Conservation (phyloP, 2,888 invertebrate species). For the Cheilosia grossa region DNA sequence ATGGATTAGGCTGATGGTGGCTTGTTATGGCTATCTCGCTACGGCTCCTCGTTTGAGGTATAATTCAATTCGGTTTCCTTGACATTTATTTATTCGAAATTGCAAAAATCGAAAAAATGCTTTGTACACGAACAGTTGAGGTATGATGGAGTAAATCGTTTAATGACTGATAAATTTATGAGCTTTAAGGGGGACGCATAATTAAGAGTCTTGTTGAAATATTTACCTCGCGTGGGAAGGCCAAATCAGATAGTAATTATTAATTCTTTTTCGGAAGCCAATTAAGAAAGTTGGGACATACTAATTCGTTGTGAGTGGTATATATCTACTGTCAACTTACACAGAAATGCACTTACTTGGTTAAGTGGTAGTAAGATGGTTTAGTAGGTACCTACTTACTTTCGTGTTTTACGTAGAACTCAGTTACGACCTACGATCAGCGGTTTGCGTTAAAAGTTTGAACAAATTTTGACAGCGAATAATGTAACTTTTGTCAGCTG, state of each 20-base stretch:
- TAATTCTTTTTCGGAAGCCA: not conserved
- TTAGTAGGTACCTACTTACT: too few relatives aligned
- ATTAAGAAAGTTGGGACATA: not conserved
- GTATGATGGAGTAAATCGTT: conserved; percentile 39
- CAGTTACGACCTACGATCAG: too few relatives aligned
- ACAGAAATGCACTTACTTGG: not conserved
- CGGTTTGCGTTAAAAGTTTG: too few relatives aligned
- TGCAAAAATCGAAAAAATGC: conserved; percentile 41
- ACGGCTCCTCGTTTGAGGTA: conserved; percentile 16
- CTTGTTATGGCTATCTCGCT: not conserved
- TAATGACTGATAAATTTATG: conserved; percentile 40
- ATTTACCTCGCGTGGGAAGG: conserved; percentile 11
- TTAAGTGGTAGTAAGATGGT: not conserved
- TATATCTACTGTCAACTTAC: not conserved
- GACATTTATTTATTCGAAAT: conserved; percentile 63
- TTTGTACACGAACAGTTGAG: conserved; percentile 23
- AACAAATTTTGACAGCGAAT: too few relatives aligned
- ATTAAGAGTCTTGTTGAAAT: conserved; percentile 22
- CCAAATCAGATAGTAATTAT: conserved; percentile 2
- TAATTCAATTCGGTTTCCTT: conserved; percentile 56
- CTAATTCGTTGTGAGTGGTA: not conserved
- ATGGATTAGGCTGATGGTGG: conserved; percentile 6
- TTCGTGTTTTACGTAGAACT: too few relatives aligned
- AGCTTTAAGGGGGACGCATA: conserved; percentile 17
- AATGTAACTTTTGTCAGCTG: too few relatives aligned